These are phyloP conservation scores for Apamea anceps DNA, from an alignment of 2,888 invertebrate species.

Conservation along the genomic window DNA sequence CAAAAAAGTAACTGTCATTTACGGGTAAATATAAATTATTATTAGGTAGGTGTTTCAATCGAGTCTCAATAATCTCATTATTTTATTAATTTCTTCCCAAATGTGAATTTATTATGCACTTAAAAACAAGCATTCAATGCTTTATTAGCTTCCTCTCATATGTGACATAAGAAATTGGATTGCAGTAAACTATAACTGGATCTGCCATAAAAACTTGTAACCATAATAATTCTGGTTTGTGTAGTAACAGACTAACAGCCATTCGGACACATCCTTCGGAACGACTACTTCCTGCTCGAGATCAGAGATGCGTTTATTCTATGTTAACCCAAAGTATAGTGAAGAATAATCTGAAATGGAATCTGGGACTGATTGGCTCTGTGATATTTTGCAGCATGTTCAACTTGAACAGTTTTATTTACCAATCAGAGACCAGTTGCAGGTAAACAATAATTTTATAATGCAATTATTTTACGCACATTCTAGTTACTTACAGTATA, in stretches of 20 bases:
- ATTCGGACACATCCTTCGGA: conserved; percentile 60
- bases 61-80: neutral
- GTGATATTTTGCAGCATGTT: conserved; percentile 96
- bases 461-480: neutral
- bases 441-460: conserved; percentile 88
- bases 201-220: conserved; percentile 33
- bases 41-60: conserved; percentile 15
- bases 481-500: neutral
- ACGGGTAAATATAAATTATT: conserved; percentile 58
- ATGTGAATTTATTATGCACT: conserved; percentile 35
- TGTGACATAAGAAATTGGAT: conserved; percentile 17
- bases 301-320: conserved; percentile 76
- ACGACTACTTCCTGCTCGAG: conserved; percentile 81
- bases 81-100: conserved; percentile 42
- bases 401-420: conserved; percentile 97
- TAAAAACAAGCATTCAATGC: conserved; percentile 12
- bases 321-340: conserved; percentile 59
- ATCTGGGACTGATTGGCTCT: conserved; percentile 94
- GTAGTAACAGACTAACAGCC: conserved; percentile 53
- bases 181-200: conserved; percentile 20
- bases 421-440: conserved; percentile 97
- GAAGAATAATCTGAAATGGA: conserved; percentile 79
- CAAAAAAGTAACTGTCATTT: conserved; percentile 50
- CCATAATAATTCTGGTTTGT: conserved; percentile 53
- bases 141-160: neutral